Evolutionary conservation across 1,140 invertebrate genomes (phyloP).

Genomic region (Nilaparvata lugens): DNA sequence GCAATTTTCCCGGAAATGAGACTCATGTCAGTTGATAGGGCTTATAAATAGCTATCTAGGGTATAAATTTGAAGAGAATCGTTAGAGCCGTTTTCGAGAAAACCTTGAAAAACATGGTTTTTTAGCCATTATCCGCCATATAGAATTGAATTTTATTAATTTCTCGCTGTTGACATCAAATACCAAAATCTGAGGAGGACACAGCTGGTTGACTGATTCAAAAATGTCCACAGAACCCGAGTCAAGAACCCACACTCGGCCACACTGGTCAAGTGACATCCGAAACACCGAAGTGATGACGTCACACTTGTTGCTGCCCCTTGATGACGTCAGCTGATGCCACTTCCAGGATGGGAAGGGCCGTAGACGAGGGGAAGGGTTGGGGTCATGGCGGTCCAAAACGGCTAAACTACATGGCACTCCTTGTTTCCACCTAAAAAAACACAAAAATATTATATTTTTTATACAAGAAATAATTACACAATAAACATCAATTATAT

Average conservation of each 20-base stretch:
- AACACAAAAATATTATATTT: no score
- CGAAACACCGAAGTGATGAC: constrained; percentile 67
- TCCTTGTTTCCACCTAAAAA: constrained; percentile 74
- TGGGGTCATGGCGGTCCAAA: constrained; percentile 22
- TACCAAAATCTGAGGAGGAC: constrained; percentile 61
- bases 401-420: constrained; percentile 56
- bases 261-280: constrained; percentile 57
- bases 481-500: no score
- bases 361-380: constrained; percentile 49
- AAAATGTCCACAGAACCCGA: constrained; percentile 63
- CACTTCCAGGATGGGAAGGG: constrained; percentile 67
- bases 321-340: constrained; percentile 40
- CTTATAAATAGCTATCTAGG: no score
- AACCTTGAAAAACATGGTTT: no score
- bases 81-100: no score
- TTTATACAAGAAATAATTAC: no score
- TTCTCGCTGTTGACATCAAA: constrained; percentile 58
- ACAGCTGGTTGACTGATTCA: constrained; percentile 53
- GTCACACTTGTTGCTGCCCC: constrained; percentile 39
- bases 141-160: no score
- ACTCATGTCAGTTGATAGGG: no score
- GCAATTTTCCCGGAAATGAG: no score
- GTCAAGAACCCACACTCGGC: constrained; percentile 62
- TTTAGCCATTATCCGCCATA: no score
- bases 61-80: no score